Conservation (phyloP, 1,140 invertebrate species). For the Berghia stephanieae region DNA sequence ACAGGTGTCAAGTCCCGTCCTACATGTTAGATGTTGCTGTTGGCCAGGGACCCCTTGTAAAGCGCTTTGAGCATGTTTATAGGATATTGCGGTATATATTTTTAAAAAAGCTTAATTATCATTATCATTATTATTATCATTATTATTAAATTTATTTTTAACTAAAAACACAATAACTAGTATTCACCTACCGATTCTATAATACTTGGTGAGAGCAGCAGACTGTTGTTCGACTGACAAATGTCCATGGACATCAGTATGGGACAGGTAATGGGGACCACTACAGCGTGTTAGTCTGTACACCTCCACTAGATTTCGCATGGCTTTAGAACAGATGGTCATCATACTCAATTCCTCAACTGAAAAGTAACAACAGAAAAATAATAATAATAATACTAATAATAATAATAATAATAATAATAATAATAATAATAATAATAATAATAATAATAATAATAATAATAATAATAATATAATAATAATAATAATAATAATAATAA, state of each 20-base stretch:
- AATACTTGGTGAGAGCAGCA: constrained; percentile 44
- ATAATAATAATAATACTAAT: too few relatives aligned
- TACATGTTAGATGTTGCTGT: too few relatives aligned
- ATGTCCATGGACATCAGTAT: constrained; percentile 31
- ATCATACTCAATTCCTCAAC: constrained; percentile 62
- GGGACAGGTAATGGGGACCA: constrained; percentile 32
- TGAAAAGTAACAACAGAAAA: constrained; percentile 40
- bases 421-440: neutral
- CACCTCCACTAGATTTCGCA: constrained; percentile 63
- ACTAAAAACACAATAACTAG: neutral
- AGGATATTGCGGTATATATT: too few relatives aligned
- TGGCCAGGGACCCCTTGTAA: too few relatives aligned
- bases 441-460: neutral
- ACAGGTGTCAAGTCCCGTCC: too few relatives aligned
- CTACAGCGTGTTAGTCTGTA: constrained; percentile 51
- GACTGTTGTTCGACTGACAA: constrained; percentile 45
- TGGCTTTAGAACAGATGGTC: constrained; percentile 62
- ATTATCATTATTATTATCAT: too few relatives aligned
- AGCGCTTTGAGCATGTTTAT: too few relatives aligned
- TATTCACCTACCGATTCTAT: constrained; percentile 60
- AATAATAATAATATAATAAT: neutral
- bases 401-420: too few relatives aligned
- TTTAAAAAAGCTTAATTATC: too few relatives aligned
- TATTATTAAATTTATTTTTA: too few relatives aligned
- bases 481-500: neutral